These are phyloP conservation scores for Notothenia rossii DNA, from an alignment of 2,113 vertebrate genomes.

Conservation along the genomic window DNA sequence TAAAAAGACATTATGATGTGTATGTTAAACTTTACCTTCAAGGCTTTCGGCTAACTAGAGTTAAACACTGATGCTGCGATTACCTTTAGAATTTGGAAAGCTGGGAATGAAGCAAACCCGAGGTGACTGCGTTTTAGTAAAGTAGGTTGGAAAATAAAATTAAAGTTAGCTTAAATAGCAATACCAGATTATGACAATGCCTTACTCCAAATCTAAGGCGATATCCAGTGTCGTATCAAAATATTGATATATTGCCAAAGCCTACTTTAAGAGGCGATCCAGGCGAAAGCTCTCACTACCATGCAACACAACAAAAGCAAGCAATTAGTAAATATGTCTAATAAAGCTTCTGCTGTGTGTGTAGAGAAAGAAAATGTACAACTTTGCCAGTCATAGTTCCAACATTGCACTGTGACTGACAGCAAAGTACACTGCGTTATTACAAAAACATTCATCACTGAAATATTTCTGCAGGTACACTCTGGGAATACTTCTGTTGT, in stretches of 20 bases:
- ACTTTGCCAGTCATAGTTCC: background rate
- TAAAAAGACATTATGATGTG: background rate
- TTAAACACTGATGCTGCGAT: background rate
- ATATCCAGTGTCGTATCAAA: too few relatives aligned
- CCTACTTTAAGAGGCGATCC: too few relatives aligned
- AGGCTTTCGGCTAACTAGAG: background rate
- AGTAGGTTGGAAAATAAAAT: too few relatives aligned
- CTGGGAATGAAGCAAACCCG: too few relatives aligned
- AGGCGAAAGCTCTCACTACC: too few relatives aligned
- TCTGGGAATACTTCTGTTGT: too few relatives aligned
- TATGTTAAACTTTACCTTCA: background rate
- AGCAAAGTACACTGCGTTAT: background rate
- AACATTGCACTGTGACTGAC: background rate
- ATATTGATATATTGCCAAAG: too few relatives aligned
- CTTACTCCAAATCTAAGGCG: too few relatives aligned
- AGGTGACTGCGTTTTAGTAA: too few relatives aligned
- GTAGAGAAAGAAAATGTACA: background rate
- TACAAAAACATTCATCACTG: background rate
- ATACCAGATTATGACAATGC: too few relatives aligned
- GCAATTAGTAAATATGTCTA: background rate
- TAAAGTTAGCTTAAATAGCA: too few relatives aligned
- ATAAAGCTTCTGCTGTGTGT: conserved; percentile 4
- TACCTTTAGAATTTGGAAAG: too few relatives aligned
- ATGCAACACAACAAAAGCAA: background rate
- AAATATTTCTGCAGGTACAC: background rate